phyloP scores from a whole-genome alignment of 2,797 vertebrate genomes.

The Loriculus beryllinus region DNA sequence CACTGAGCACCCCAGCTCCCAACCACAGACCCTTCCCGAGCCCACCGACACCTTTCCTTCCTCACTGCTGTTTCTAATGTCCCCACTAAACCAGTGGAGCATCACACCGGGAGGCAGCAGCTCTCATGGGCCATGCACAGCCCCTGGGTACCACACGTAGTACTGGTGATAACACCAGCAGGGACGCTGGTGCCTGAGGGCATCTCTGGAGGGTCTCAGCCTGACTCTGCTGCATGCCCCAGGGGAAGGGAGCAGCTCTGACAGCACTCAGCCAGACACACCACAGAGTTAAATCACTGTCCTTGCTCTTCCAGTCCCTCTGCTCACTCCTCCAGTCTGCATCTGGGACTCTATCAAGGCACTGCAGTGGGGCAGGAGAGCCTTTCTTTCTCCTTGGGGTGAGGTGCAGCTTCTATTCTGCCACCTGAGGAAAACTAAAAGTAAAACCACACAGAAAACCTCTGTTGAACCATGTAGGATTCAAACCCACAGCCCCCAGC shows the following conservation, averaged over 20 bases:
- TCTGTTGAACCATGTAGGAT: not conserved
- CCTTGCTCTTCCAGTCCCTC: not conserved
- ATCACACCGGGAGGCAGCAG: not conserved
- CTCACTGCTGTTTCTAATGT: not conserved
- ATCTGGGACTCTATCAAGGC: too few species aligned
- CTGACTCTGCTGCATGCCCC: not conserved
- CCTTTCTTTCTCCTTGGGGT: not conserved
- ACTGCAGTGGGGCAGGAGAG: not conserved
- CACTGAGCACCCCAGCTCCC: accelerated
- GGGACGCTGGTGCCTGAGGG: not conserved
- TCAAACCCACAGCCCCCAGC: not conserved
- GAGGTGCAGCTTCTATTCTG: not conserved
- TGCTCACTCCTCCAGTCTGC: not conserved
- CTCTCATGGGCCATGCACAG: not conserved
- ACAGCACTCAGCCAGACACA: not conserved
- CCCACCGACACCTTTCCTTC: not conserved
- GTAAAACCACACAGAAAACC: accelerated
- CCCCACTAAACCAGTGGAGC: not conserved
- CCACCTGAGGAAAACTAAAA: not conserved
- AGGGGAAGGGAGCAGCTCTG: not conserved
- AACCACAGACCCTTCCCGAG: not conserved
- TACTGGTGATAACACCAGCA: not conserved
- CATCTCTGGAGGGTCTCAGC: not conserved
- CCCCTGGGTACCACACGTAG: not conserved
- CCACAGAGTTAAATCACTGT: not conserved